Evolutionary conservation across 2,888 invertebrate species (phyloP).

Genomic region (Drosophila antonietae): DNA sequence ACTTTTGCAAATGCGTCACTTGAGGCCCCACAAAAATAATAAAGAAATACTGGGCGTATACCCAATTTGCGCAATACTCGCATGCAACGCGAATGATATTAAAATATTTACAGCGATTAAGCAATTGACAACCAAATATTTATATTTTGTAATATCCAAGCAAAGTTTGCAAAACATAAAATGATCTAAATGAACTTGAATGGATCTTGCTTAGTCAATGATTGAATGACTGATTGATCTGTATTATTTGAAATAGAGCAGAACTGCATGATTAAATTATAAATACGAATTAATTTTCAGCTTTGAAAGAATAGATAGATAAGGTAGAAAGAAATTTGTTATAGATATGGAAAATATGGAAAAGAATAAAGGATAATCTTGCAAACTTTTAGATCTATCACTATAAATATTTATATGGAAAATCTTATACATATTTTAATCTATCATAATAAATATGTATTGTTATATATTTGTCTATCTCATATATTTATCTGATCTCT

Average conservation of each 20-base stretch:
- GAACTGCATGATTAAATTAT: background rate
- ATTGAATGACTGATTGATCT: background rate
- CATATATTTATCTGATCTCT: background rate
- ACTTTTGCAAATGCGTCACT: slow-evolving; percentile 63
- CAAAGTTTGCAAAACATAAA: background rate
- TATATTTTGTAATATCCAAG: slow-evolving; percentile 23
- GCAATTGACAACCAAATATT: slow-evolving; percentile 27
- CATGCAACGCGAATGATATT: slow-evolving; percentile 30
- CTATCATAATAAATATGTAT: too few species aligned
- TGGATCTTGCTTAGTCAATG: background rate
- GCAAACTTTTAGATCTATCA: too few species aligned
- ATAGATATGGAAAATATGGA: background rate
- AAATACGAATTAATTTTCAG: too few species aligned
- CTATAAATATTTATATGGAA: too few species aligned
- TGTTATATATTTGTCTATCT: too few species aligned
- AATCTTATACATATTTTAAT: too few species aligned
- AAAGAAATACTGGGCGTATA: slow-evolving; percentile 65
- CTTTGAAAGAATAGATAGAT: background rate
- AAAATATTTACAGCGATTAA: slow-evolving; percentile 44
- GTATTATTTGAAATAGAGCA: background rate
- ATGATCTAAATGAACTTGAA: background rate
- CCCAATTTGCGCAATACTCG: slow-evolving; percentile 54
- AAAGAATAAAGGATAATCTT: too few species aligned
- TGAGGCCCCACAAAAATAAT: slow-evolving; percentile 30
- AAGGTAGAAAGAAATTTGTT: background rate